These are phyloP conservation scores for Oxygymnocypris stewartii DNA, from an alignment of 2,113 vertebrate genomes.

Conservation along the genomic window DNA sequence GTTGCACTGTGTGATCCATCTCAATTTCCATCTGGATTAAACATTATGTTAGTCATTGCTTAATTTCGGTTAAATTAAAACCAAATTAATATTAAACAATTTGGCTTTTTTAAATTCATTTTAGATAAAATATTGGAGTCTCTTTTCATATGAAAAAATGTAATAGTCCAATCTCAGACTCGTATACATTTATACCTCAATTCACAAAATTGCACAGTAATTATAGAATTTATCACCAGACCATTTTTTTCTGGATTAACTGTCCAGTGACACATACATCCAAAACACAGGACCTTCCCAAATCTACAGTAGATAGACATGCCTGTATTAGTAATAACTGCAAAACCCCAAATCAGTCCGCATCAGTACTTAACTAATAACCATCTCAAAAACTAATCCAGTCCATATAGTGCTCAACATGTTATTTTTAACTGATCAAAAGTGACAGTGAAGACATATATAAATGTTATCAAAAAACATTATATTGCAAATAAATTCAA, in stretches of 20 bases:
- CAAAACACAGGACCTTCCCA: not conserved
- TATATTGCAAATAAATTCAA: not conserved
- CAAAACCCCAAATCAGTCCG: not conserved
- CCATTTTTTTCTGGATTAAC: conserved; percentile 4
- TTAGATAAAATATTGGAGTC: not conserved
- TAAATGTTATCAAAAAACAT: not conserved
- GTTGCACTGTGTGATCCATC: conserved; percentile 50
- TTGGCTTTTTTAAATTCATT: not conserved
- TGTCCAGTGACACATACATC: not conserved
- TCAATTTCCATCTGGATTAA: not conserved
- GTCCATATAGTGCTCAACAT: not conserved
- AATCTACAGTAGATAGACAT: conserved; percentile 10
- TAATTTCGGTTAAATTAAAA: not conserved
- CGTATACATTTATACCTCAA: not conserved
- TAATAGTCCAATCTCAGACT: not conserved
- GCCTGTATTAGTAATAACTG: conserved; percentile 2
- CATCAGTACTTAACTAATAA: conserved; percentile 5
- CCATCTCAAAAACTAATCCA: not conserved
- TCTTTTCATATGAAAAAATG: not conserved
- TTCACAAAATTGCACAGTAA: not conserved
- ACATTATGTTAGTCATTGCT: not conserved
- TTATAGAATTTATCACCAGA: not conserved
- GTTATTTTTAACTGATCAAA: too few species aligned
- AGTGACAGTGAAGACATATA: not conserved
- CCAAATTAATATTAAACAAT: too few species aligned